phyloP scores from a whole-genome alignment of 2,888 invertebrate species.

The Drosophila austrosaltans region DNA sequence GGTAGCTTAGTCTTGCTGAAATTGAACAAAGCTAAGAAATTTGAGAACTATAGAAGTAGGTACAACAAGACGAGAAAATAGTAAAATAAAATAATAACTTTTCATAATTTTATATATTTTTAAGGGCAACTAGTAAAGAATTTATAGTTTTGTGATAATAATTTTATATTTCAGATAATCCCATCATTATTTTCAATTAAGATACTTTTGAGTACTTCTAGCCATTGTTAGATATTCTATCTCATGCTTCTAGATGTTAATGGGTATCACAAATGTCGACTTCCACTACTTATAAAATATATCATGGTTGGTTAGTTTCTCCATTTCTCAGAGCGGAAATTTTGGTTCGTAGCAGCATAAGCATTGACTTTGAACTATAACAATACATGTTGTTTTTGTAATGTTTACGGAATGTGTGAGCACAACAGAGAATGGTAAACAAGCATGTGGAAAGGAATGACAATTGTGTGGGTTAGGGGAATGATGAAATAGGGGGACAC shows the following conservation, averaged over 20 bases:
- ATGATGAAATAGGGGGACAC: constrained; percentile 5
- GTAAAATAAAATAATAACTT: no score
- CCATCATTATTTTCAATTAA: no score
- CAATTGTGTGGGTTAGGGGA: neutral
- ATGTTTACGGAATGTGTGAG: constrained; percentile 78
- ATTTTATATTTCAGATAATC: no score
- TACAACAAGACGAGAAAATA: no score
- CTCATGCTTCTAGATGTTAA: neutral
- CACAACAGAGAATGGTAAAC: constrained; percentile 71
- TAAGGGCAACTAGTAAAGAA: no score
- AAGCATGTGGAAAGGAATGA: constrained; percentile 5
- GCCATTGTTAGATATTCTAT: no score
- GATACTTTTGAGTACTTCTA: no score
- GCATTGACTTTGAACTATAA: constrained; percentile 78
- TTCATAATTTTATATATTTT: no score
- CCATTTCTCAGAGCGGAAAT: constrained; percentile 36
- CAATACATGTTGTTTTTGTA: constrained; percentile 46
- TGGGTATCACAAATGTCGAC: neutral
- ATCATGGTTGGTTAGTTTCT: constrained; percentile 15
- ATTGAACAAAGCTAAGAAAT: neutral
- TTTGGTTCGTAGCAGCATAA: constrained; percentile 13
- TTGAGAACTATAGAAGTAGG: no score
- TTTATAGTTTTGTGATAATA: no score
- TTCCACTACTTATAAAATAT: neutral
- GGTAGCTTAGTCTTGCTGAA: neutral